These are phyloP conservation scores for Ophiothrix spiculata DNA, from an alignment of 35 echinoderm and acorn worm species.

Conservation along the genomic window DNA sequence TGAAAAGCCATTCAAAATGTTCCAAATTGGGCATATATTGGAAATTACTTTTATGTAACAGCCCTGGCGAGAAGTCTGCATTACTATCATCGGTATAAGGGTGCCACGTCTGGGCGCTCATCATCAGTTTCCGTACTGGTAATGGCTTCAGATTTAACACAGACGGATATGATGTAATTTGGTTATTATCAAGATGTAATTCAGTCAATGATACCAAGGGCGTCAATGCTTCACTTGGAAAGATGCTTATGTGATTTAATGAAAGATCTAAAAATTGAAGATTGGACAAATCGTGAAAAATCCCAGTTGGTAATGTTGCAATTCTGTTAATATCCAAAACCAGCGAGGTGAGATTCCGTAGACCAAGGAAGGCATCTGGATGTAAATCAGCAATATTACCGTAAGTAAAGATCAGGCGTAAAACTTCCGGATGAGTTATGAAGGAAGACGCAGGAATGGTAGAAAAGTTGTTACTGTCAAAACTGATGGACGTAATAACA, in stretches of 20 bases:
- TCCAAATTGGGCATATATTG: background rate
- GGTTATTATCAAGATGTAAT: background rate
- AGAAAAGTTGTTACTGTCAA: background rate
- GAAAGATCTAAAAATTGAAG: background rate
- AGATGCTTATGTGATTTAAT: background rate
- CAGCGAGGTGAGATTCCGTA: background rate
- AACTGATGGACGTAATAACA: background rate
- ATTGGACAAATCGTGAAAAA: background rate
- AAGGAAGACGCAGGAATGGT: background rate
- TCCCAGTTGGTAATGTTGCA: background rate
- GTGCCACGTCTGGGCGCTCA: background rate
- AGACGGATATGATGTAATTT: background rate
- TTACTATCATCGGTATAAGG: background rate
- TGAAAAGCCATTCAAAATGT: background rate
- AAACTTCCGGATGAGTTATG: background rate
- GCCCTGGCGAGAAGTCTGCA: background rate
- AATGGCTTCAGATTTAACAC: background rate
- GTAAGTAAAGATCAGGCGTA: background rate
- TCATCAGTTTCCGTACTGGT: background rate
- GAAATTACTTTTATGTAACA: background rate
- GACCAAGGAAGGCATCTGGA: background rate
- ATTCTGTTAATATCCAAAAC: background rate
- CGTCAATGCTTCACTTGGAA: background rate
- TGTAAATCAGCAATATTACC: background rate
- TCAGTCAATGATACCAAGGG: background rate